Percentiles rank a stretch among this genome's conserved stretches.
These are phyloP conservation scores for Pachycephus smyrnensis DNA, from an alignment of 2,888 invertebrate species.

Conservation along the genomic window DNA sequence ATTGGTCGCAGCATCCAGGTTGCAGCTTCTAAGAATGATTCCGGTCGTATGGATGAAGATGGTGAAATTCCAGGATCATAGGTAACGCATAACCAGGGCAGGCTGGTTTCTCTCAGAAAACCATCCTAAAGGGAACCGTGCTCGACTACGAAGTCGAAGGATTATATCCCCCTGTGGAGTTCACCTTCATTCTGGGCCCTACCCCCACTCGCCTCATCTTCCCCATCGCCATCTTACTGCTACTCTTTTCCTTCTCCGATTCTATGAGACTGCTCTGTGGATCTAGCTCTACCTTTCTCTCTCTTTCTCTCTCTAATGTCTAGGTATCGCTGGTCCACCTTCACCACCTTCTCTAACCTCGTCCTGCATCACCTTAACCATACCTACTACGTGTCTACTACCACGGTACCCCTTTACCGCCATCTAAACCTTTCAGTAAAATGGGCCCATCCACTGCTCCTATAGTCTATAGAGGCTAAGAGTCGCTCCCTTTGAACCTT, in stretches of 20 bases:
- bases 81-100: not conserved
- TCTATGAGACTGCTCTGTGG: not conserved
- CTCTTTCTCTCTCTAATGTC: not conserved
- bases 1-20: not conserved
- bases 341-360: not conserved
- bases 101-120: conserved; percentile 3
- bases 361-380: not conserved
- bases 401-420: not conserved
- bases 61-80: conserved; percentile 7
- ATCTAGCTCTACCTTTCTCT: conserved; percentile 2
- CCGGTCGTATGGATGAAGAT: not conserved
- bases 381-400: not conserved
- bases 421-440: conserved; percentile 19
- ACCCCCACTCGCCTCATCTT: conserved; percentile 31
- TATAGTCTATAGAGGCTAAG: conserved; percentile 4
- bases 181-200: conserved; percentile 36
- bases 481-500: conserved; percentile 30
- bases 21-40: not conserved
- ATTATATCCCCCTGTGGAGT: conserved; percentile 53
- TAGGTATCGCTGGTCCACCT: not conserved
- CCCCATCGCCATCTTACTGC: conserved; percentile 8
- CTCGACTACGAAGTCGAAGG: conserved; percentile 50
- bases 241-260: conserved; percentile 14
- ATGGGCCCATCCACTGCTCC: conserved; percentile 16
- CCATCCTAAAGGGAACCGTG: conserved; percentile 58